These are phyloP conservation scores for Ditula angustiorana DNA, from an alignment of 2,888 invertebrate genomes.

Conservation along the genomic window DNA sequence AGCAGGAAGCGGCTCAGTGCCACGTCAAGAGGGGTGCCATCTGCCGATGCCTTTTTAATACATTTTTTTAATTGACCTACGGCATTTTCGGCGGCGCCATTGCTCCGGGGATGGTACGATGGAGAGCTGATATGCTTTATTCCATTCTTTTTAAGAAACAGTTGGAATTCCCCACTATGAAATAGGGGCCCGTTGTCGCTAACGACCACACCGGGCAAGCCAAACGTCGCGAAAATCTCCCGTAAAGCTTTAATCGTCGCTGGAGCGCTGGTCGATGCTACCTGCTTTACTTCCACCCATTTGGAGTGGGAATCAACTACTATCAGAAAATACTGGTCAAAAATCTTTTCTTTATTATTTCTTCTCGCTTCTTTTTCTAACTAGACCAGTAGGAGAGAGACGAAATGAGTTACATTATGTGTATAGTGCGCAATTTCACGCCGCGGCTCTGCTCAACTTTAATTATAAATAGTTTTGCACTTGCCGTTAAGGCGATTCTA, in stretches of 20 bases:
- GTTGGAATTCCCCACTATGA: neutral
- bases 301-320: neutral
- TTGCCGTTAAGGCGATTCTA: no score
- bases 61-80: neutral
- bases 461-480: no score
- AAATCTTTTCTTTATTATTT: no score
- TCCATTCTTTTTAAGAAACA: neutral
- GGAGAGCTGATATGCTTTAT: neutral
- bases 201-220: neutral
- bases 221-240: neutral
- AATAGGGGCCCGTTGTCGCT: neutral
- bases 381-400: no score
- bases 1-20: neutral
- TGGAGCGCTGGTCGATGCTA: neutral
- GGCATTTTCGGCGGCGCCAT: neutral
- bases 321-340: neutral
- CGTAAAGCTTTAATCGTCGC: neutral
- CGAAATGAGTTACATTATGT: no score
- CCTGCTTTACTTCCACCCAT: neutral
- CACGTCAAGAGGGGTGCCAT: neutral
- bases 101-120: neutral
- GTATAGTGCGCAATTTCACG: no score
- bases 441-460: no score
- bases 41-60: neutral
- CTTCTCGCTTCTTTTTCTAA: no score